Percentiles rank a stretch among this genome's conserved stretches.
Conservation (phyloP, 2,113 vertebrate species). For the Menidia beryllina region DNA sequence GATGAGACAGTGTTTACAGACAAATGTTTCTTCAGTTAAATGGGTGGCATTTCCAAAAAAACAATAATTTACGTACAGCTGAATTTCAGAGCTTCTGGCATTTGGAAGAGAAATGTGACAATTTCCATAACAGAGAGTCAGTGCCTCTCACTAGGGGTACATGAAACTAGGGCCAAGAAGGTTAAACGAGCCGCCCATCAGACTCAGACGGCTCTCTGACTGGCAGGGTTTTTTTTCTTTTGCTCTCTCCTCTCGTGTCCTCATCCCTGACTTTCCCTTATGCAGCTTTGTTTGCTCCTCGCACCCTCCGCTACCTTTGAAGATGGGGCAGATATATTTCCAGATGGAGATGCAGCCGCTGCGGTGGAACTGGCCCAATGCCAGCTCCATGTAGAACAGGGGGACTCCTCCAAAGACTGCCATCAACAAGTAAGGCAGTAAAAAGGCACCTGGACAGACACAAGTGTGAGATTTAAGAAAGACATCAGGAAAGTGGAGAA, state of each 20-base stretch:
- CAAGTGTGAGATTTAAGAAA: not conserved
- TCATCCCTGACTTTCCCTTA: not conserved
- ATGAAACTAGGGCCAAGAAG: conserved; percentile 30
- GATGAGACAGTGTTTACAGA: conserved; percentile 42
- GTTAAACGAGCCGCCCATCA: conserved; percentile 55
- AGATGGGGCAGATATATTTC: conserved; percentile 97
- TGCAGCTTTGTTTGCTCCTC: not conserved
- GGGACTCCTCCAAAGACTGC: conserved; percentile 97
- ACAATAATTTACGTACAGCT: conserved; percentile 67
- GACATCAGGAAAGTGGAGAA: not conserved
- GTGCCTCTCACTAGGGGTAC: conserved; percentile 21
- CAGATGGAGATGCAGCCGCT: conserved; percentile 98
- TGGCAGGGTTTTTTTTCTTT: not conserved
- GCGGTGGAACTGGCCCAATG: conserved; percentile 95
- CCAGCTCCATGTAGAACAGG: conserved; percentile 99
- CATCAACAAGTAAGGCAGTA: conserved; percentile 96
- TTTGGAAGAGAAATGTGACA: conserved; percentile 82
- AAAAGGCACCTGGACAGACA: conserved; percentile 88
- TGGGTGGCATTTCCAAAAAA: conserved; percentile 77
- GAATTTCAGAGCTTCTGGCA: conserved; percentile 74
- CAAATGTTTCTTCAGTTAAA: conserved; percentile 27
- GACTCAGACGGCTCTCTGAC: not conserved
- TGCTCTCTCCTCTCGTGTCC: not conserved
- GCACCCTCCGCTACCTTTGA: conserved; percentile 88
- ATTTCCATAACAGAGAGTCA: conserved; percentile 84